phyloP scores from a whole-genome alignment of 2,113 vertebrate genomes.

The Channa argus region DNA sequence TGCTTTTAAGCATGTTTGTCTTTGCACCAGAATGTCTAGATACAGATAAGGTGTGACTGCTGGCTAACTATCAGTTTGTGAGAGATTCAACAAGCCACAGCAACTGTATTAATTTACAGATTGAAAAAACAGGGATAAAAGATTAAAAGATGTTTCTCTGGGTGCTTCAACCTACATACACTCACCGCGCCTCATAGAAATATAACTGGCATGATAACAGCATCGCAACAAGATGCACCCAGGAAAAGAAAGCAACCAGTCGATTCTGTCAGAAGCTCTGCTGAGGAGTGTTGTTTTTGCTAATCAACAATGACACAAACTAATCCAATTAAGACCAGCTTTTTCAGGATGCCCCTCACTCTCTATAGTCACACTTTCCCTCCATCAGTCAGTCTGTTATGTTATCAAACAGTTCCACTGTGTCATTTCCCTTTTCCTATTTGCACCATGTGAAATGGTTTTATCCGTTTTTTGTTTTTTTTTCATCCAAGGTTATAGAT shows the following conservation, averaged over 20 bases:
- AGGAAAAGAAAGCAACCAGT: constrained; percentile 27
- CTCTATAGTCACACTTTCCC: neutral
- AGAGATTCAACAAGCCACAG: neutral
- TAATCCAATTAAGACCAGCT: constrained; percentile 56
- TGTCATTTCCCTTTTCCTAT: constrained; percentile 4
- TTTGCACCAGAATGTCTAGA: too few species aligned
- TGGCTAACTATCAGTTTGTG: constrained; percentile 2
- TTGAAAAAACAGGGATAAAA: constrained; percentile 11
- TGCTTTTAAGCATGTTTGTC: too few species aligned
- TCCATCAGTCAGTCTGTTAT: neutral
- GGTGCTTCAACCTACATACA: neutral
- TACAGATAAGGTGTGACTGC: neutral
- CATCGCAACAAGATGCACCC: constrained; percentile 14
- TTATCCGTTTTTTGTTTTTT: neutral
- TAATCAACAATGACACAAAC: constrained; percentile 64
- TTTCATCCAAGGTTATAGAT: constrained; percentile 18
- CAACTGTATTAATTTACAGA: constrained; percentile 21
- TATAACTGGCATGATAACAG: constrained; percentile 14
- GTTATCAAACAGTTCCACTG: neutral
- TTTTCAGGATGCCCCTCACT: constrained; percentile 5
- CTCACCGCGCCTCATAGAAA: constrained; percentile 15
- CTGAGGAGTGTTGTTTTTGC: constrained; percentile 40
- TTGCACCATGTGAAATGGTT: neutral
- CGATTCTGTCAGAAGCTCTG: constrained; percentile 42
- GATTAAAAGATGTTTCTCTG: constrained; percentile 18